These are phyloP conservation scores for Lepus oiostolus DNA, from an alignment of 2,797 vertebrate species.

Conservation along the genomic window DNA sequence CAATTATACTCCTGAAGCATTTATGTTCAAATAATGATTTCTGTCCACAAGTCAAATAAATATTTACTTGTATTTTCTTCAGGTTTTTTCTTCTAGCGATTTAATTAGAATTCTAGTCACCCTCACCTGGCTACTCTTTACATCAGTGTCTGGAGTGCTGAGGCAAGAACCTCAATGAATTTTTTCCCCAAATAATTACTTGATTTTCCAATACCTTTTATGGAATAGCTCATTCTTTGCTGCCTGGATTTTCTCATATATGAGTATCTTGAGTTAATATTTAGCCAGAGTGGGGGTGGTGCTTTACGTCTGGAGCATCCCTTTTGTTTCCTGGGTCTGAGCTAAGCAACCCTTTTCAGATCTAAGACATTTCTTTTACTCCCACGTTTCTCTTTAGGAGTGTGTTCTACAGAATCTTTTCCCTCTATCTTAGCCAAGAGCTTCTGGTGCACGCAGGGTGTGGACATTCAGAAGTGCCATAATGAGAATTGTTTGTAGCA, in stretches of 20 bases:
- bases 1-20: slow-evolving; percentile 11
- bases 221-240: neutral
- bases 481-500: neutral
- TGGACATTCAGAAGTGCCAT: neutral
- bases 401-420: neutral
- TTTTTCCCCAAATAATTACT: neutral
- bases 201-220: neutral
- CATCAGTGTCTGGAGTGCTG: neutral
- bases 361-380: neutral
- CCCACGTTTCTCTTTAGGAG: neutral
- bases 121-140: neutral
- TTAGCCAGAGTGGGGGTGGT: neutral
- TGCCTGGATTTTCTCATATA: neutral
- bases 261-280: neutral
- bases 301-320: neutral
- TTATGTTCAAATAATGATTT: slow-evolving; percentile 3
- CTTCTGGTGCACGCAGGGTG: neutral
- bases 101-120: slow-evolving; percentile 8
- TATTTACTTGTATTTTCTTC: neutral
- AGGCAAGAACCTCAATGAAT: neutral
- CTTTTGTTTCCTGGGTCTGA: neutral
- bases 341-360: neutral
- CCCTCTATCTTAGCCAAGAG: neutral
- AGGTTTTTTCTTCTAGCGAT: neutral
- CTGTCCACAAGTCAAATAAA: neutral